Evolutionary conservation across 30 jellyfish, hydroid and myxozoan species (phyloP).

Genomic region (Hydractinia echinata): DNA sequence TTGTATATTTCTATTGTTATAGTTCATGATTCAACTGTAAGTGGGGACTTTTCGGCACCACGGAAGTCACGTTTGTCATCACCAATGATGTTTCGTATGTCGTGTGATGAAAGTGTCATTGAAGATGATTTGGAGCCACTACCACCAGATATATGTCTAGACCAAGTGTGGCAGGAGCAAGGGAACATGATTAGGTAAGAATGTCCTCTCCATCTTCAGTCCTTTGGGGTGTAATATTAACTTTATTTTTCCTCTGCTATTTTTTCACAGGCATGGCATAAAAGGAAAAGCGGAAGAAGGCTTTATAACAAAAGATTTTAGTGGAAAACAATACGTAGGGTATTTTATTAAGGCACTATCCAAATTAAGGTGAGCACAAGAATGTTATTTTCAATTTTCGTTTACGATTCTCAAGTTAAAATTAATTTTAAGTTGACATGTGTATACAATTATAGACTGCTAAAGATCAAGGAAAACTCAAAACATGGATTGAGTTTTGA

Average conservation of each 20-base stretch:
- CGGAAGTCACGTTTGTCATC: slow-evolving; percentile 44
- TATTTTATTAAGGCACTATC: slow-evolving; percentile 36
- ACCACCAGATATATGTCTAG: slow-evolving; percentile 85
- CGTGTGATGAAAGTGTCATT: slow-evolving; percentile 60
- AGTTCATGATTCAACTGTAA: not conserved
- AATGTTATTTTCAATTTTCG: not conserved
- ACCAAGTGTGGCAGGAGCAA: slow-evolving; percentile 85
- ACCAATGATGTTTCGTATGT: slow-evolving; percentile 63
- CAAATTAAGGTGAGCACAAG: slow-evolving; percentile 48
- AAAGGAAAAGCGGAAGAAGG: slow-evolving; percentile 54
- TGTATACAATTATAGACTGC: slow-evolving; percentile 17
- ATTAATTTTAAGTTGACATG: not conserved
- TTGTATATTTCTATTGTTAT: too few species aligned
- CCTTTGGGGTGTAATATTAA: not conserved
- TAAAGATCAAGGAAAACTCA: not conserved
- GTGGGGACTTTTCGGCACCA: not conserved
- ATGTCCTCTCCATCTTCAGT: not conserved
- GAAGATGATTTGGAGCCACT: slow-evolving; percentile 91
- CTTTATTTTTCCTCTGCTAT: not conserved
- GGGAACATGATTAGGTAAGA: slow-evolving; percentile 48
- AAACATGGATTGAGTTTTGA: slow-evolving; percentile 20
- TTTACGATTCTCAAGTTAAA: not conserved
- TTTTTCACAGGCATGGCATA: slow-evolving; percentile 29
- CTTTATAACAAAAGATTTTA: slow-evolving; percentile 57
- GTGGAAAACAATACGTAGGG: slow-evolving; percentile 48